phyloP scores from a whole-genome alignment of 2,888 invertebrate species.

The Chorisops tibialis region DNA sequence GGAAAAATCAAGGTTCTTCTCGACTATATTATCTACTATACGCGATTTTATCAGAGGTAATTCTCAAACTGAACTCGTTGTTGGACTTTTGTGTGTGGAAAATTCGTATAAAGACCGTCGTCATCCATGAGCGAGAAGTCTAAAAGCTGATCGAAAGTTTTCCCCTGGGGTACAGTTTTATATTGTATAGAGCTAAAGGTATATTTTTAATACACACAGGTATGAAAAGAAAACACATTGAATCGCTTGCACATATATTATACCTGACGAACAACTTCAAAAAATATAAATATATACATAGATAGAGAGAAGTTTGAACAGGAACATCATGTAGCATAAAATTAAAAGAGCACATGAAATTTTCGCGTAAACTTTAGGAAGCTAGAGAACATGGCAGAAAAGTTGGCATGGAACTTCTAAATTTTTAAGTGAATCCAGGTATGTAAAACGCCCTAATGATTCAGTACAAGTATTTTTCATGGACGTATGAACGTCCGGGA shows the following conservation, averaged over 20 bases:
- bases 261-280: no score
- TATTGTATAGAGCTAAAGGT: no score
- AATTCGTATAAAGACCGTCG: conserved; percentile 3
- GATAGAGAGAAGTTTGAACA: no score
- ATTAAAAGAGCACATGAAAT: neutral
- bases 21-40: no score
- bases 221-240: no score
- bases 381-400: neutral
- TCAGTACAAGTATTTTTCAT: no score
- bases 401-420: neutral
- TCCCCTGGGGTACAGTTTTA: neutral
- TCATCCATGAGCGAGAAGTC: neutral
- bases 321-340: no score
- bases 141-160: conserved; percentile 18
- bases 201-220: no score
- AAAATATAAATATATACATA: no score
- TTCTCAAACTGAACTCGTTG: conserved; percentile 14
- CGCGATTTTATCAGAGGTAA: conserved; percentile 10
- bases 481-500: no score
- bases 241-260: no score
- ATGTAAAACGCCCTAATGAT: neutral
- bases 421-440: conserved; percentile 3
- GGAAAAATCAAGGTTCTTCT: no score
- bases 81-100: conserved; percentile 16
- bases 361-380: conserved; percentile 1